A percentile compares a stretch with the other conserved stretches of the same genome.
These are phyloP conservation scores for Rhadinocentrus ornatus DNA, from an alignment of 2,797 vertebrate species.

Conservation along the genomic window DNA sequence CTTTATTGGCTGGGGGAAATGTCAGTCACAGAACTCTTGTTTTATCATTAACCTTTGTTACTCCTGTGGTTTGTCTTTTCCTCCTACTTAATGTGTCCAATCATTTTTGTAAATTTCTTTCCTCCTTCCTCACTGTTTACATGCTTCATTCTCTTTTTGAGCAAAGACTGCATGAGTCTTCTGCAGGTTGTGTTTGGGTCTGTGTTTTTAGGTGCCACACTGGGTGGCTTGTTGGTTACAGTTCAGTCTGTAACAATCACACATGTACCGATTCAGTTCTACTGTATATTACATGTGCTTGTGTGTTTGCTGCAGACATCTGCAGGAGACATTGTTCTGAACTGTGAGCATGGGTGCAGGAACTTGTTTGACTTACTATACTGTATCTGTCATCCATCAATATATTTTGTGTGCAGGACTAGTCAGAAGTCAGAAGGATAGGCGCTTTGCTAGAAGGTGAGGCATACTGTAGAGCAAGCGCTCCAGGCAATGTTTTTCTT, in stretches of 20 bases:
- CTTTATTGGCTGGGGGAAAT: slow-evolving; percentile 24
- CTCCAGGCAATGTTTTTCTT: slow-evolving; percentile 42
- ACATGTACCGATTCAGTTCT: slow-evolving; percentile 3
- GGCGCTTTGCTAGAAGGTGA: slow-evolving; percentile 41
- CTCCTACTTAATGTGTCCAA: slow-evolving; percentile 7
- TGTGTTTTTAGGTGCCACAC: slow-evolving; percentile 11
- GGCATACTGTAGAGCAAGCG: slow-evolving; percentile 34
- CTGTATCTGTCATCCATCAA: slow-evolving; percentile 9
- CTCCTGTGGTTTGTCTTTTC: slow-evolving; percentile 2
- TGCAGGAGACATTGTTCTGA: background rate
- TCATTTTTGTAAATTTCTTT: background rate
- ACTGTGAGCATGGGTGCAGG: background rate
- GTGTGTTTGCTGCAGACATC: background rate
- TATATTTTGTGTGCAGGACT: slow-evolving; percentile 23
- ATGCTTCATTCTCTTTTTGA: background rate
- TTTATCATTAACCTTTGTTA: background rate
- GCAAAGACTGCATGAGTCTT: background rate
- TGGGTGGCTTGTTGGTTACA: background rate
- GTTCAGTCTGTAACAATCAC: slow-evolving; percentile 4
- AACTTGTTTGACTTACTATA: background rate
- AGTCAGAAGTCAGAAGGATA: slow-evolving; percentile 27
- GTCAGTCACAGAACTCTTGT: slow-evolving; percentile 25
- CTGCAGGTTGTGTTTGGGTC: slow-evolving; percentile 6
- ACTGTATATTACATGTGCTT: background rate
- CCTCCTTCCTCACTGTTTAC: background rate